A percentile compares a stretch with the other conserved stretches of the same genome.
phyloP scores from a whole-genome alignment of 2,888 invertebrate species.

The Drosophila parthenogenetica region DNA sequence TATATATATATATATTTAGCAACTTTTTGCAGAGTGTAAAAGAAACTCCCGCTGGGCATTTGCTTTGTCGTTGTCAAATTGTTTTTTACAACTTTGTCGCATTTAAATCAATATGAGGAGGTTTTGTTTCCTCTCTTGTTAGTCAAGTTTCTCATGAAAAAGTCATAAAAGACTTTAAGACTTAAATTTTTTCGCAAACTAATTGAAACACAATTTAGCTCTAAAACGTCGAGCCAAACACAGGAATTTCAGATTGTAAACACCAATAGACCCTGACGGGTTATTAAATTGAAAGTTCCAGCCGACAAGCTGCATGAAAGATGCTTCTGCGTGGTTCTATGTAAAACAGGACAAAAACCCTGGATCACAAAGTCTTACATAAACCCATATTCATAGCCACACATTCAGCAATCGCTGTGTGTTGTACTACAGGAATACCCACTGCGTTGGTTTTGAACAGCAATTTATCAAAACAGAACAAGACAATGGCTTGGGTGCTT shows the following conservation, averaged over 20 bases:
- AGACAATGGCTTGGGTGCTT: constrained; percentile 45
- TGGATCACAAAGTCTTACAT: constrained; percentile 31
- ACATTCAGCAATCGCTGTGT: background rate
- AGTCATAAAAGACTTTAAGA: constrained; percentile 5
- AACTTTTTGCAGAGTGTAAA: constrained; percentile 16
- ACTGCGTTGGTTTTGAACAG: constrained; percentile 40
- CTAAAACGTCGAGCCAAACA: background rate
- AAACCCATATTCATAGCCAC: constrained; percentile 8
- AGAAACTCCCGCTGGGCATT: constrained; percentile 14
- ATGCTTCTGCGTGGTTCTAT: background rate
- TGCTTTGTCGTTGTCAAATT: constrained; percentile 20
- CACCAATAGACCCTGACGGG: background rate
- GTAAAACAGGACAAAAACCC: constrained; percentile 23
- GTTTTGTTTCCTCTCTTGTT: constrained; percentile 1
- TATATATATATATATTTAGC: constrained; percentile 29
- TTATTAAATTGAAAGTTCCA: constrained; percentile 16
- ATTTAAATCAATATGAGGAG: constrained; percentile 36
- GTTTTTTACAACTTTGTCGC: constrained; percentile 30
- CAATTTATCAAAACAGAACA: constrained; percentile 72
- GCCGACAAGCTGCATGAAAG: background rate
- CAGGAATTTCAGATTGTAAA: constrained; percentile 3
- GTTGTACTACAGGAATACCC: constrained; percentile 15
- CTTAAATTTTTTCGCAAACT: background rate
- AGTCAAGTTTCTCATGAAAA: background rate
- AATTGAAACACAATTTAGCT: constrained; percentile 1